Conservation (phyloP, 1,140 invertebrate genomes). For the Drosophila ambigua region DNA sequence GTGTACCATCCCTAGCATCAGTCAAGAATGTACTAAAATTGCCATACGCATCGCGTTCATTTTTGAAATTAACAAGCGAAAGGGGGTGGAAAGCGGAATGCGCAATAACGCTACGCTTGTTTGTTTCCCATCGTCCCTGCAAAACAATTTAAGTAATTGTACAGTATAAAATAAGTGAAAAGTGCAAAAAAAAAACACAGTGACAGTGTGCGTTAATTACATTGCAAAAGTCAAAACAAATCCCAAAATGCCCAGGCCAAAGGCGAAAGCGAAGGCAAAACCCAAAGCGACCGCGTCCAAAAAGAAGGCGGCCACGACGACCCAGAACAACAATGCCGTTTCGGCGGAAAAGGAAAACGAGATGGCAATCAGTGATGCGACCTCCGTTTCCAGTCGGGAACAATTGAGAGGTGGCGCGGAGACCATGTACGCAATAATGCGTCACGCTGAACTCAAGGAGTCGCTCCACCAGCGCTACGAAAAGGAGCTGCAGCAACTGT, state of each 20-base stretch:
- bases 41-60: constrained; percentile 15
- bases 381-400: neutral
- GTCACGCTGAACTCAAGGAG: constrained; percentile 86
- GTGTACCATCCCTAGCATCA: neutral
- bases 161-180: constrained; percentile 4
- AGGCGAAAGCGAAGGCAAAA: constrained; percentile 23
- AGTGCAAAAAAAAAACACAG: constrained; percentile 10
- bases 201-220: too few species aligned
- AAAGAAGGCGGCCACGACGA: constrained; percentile 16
- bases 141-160: constrained; percentile 30
- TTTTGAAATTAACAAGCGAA: constrained; percentile 61
- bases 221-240: too few species aligned
- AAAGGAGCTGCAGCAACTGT: constrained; percentile 86
- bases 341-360: constrained; percentile 51
- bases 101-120: constrained; percentile 66
- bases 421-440: constrained; percentile 84
- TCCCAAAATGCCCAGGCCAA: constrained; percentile 39
- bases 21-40: constrained; percentile 27
- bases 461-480: constrained; percentile 86
- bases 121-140: constrained; percentile 35
- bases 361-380: neutral
- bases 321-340: constrained; percentile 21
- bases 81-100: constrained; percentile 50
- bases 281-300: neutral
- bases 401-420: constrained; percentile 28